Conservation (phyloP, 2,113 vertebrate genomes). For the Mus spicilegus region DNA sequence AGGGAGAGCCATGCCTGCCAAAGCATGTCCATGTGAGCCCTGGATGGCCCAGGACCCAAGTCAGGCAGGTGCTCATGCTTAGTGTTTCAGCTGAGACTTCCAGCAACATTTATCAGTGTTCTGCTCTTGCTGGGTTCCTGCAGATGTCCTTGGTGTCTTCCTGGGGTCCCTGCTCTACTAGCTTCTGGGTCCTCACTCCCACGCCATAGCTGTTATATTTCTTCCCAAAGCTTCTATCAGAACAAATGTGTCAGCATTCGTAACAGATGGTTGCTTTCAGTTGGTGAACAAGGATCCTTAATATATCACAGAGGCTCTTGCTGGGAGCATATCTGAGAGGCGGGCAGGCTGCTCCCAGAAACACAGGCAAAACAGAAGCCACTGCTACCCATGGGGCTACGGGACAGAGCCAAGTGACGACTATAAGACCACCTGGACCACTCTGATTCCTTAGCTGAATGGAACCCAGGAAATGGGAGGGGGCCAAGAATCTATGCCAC, state of each 20-base stretch:
- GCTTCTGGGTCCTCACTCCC: neutral
- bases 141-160: neutral
- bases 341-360: neutral
- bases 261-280: slow-evolving; percentile 71
- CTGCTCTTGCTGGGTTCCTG: neutral
- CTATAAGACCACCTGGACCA: fast-evolving
- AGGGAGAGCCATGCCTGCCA: neutral
- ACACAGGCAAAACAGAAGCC: neutral
- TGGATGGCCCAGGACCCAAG: fast-evolving
- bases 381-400: neutral
- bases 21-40: fast-evolving
- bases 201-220: neutral
- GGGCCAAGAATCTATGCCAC: fast-evolving
- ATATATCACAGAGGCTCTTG: slow-evolving; percentile 34
- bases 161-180: neutral
- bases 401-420: neutral
- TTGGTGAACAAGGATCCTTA: slow-evolving; percentile 50
- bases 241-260: slow-evolving; percentile 68
- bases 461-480: neutral
- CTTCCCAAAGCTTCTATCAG: neutral
- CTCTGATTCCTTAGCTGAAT: fast-evolving
- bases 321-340: neutral
- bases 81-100: no score
- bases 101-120: no score
- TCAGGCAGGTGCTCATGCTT: fast-evolving